Base-by-base conservation (phyloP, 2,888 invertebrate species). In the Plutella xylostella region DNA sequence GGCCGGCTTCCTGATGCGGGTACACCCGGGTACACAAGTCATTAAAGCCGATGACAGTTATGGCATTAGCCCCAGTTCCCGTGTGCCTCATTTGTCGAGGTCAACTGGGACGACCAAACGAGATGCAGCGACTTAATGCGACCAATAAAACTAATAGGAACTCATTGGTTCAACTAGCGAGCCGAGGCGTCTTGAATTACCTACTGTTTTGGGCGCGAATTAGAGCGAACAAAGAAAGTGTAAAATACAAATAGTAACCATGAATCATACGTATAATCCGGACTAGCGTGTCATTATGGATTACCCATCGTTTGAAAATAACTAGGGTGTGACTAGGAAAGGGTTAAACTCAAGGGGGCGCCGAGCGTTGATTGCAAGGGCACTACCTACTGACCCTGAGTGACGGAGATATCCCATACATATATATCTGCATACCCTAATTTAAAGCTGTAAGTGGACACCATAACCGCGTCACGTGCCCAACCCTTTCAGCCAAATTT, bases 1-100 rank as follows among this genome's bases (percentile, higher is more conserved):
- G 70, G 73, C 65, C 62, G 55, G 68, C 78, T 78, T 82, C 82
- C 80, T 76, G 60, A 77, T 82, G 77, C 82, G 82, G 82, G 82
- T 62, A 60, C 55, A 60, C 65, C 70, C 63, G 63, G n/a, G n/a
- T n/a, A n/a, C 60, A 68, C 69, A 67, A 61, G 65, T 73, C 38
- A 45, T 44, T 68, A 70, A 57, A 67, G 62, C 64, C 71, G 76
- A 74, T 71, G 79, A 79, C 78, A 73, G 73, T 67, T 67, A 71
- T 68, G 65, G 70, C 62, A 69, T 61, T 63, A 59, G 68, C 65
- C 68, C 61, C 45, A 62, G 69, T 77, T 80, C 76, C 74, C 78
- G 73, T 77, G 74, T 68, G 72, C 70, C 58, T 71, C 65, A 63
- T 68, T 68, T 60, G 58, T 52, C 51, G 68, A 70, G 80, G 82